Percentiles rank a stretch among this genome's conserved stretches.
Evolutionary conservation across 2,888 invertebrate species (phyloP).

Genomic region (Digitonthophagus gazella): DNA sequence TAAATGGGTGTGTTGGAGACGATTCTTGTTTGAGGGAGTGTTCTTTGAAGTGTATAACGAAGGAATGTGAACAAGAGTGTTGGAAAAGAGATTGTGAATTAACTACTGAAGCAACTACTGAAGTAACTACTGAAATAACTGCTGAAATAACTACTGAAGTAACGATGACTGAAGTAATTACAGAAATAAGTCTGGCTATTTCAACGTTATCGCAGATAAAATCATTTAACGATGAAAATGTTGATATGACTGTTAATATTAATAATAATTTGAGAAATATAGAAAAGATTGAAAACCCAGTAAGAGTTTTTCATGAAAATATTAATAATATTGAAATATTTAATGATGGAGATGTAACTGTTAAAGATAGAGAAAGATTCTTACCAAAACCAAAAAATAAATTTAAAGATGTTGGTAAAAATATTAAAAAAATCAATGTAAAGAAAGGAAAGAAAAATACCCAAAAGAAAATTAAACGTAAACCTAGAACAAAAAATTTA

Average conservation of each 20-base stretch:
- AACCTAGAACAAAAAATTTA: background rate
- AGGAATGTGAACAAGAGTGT: conserved; percentile 6
- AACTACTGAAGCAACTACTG: background rate
- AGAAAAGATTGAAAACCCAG: background rate
- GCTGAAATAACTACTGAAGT: background rate
- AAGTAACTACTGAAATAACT: background rate
- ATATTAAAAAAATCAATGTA: background rate
- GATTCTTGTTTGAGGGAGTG: conserved; percentile 6
- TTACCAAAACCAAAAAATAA: background rate
- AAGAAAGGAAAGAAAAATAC: background rate
- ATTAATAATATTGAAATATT: background rate
- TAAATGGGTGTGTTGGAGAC: background rate
- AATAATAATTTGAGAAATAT: background rate
- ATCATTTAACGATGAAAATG: background rate
- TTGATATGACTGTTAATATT: background rate
- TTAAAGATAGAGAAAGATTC: no score
- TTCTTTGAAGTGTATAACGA: background rate
- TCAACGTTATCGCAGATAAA: background rate
- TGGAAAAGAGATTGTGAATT: background rate
- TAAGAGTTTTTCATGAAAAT: background rate
- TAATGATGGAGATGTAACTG: no score
- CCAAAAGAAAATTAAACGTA: background rate
- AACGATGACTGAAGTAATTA: background rate
- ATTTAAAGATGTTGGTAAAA: background rate
- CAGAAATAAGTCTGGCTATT: background rate